Base-by-base conservation (phyloP, 2,888 invertebrate species). In the Liodrosophila aerea region DNA sequence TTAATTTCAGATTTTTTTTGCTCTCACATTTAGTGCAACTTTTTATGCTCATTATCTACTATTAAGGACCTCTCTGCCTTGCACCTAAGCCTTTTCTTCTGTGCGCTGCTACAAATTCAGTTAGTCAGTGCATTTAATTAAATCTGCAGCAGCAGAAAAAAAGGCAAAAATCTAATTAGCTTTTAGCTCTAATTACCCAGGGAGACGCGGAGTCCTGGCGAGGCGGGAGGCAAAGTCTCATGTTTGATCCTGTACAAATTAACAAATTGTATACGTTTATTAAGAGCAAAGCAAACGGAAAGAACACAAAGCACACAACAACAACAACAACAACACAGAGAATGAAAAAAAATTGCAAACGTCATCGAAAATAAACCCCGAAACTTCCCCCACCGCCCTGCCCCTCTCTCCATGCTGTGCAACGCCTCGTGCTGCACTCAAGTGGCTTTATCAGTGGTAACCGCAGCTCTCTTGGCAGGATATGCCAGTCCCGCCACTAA, bases 401-500 rank as follows among this genome's bases (percentile, higher is more conserved):
- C n/a, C 5, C 0, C 2, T n/a, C 37, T 4, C 8, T 5, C 37
- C n/a, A 15, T 37, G 15, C 16, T 37, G 18, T 40, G 49, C 49
- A 45, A 53, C 59, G 69, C 64, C 74, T 69, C 57, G 62, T 65
- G 58, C 76, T 75, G 74, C 73, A 75, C 83, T 87, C 87, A 87
- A 88, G 87, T 87, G 87, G 87, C 87, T 87, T 87, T 74, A 87
- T 86, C 85, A 80, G 82, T 74, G 85, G 76, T 52, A 83, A 78
- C 82, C 85, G 69, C 78, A 84, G 76, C 59, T 53, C 62, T 40
- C 71, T 47, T 50, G 37, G 47, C 69, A 59, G 72, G 68, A 73
- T 64, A 64, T 59, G 61, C 56, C 70, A 49, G 65, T 39, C 61
- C 57, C 50, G 68, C 69, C 56, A 62, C 68, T 82, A 69, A 73